Percentiles rank a stretch among this genome's conserved stretches.
phyloP scores from a whole-genome alignment of 2,113 vertebrate genomes.

The Pan troglodytes region NHGRI_mPanTro3-v2.1_pri NC_072421.2:148126501-148127000 shows the following conservation, averaged over 20 bases:
- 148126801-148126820: background rate
- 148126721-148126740: background rate
- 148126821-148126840: background rate
- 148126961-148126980: too few species aligned
- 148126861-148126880: slow-evolving; percentile 13
- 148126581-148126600: background rate
- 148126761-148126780: background rate
- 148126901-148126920: background rate
- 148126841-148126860: background rate
- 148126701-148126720: background rate
- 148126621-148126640: background rate
- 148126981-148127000: too few species aligned
- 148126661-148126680: background rate
- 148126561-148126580: background rate
- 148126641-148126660: background rate
- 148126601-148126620: background rate
- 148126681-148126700: background rate
- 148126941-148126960: too few species aligned
- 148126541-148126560: background rate
- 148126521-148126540: slow-evolving; percentile 49
- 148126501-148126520: background rate
- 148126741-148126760: background rate
- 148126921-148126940: background rate
- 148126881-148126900: background rate
- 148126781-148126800: background rate